Evolutionary conservation across 2,888 invertebrate species (phyloP), one percentile per base, ranked within the genome.

Genomic region (Dyspetes luteomarginatus): DNA sequence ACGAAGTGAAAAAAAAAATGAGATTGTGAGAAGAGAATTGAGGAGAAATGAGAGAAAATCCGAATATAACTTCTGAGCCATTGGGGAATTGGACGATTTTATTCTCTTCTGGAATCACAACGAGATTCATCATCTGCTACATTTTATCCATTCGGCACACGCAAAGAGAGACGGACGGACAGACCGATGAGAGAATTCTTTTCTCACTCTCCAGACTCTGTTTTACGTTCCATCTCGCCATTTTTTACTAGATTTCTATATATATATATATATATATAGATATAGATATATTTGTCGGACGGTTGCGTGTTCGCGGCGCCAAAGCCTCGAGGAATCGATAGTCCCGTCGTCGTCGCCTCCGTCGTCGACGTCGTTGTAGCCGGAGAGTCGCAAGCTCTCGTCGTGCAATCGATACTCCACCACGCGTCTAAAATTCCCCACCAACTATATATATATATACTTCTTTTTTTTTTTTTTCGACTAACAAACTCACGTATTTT

Each of bases 311-410:
- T 79, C 64, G 56, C 74, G 79, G 79, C 79, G 75, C 79, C 79
- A 79, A 75, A 75, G 79, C 71, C 69, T 71, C 48, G 75, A 79
- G 74, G 79, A 79, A 79, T 79, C 79, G 79, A 79, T 79, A 79
- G 52, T 71, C 69, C 58, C 69, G 79, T 65, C 79, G 79, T 75
- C 79, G 74, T 64, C 79, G 74, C 56, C 68, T 58, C 15, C 68
- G 36, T 60, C 78, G 65, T 73, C 67, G 78, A 48, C 67, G 50
- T 56, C 60, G 60, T 55, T 50, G 73, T 55, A 64, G 68, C 64
- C 74, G 26, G 26, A 69, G 74, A 71, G 24, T 65, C 79, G 69
- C 79, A 50, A 71, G 65, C 62, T 55, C 72, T 73, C 64, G 68
- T 74, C 64, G 50, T 52, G 71, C 74, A 79, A 79, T 79, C 79